Conservation (phyloP, 1,140 invertebrate species). For the Drosophila repleta region DNA sequence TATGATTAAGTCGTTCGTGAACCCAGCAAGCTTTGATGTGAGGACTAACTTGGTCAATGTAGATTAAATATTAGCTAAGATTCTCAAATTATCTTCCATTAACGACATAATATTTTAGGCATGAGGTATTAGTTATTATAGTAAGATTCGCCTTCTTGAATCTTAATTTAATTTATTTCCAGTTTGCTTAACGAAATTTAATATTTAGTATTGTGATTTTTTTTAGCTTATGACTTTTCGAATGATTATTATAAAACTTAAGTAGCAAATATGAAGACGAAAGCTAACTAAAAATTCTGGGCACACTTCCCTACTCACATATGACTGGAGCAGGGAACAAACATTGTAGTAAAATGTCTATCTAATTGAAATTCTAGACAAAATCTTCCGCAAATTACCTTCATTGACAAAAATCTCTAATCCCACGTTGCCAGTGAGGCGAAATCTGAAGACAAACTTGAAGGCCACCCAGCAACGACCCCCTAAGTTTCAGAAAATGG, state of each 20-base stretch:
- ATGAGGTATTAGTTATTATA: too few relatives aligned
- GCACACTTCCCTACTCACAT: conserved; percentile 14
- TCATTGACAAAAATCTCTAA: conserved; percentile 83
- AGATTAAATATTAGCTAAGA: not conserved
- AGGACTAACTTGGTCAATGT: conserved; percentile 16
- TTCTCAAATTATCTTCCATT: not conserved
- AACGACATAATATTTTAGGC: too few relatives aligned
- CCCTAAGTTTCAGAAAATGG: not conserved
- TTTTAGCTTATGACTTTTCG: too few relatives aligned
- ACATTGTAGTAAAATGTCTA: conserved; percentile 57
- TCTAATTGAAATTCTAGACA: conserved; percentile 83
- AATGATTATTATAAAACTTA: too few relatives aligned
- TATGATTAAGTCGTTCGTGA: conserved; percentile 21
- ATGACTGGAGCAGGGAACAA: not conserved
- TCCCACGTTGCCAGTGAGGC: conserved; percentile 50
- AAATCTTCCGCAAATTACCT: conserved; percentile 83
- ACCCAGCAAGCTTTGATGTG: conserved; percentile 18
- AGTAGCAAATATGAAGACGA: not conserved
- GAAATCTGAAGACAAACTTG: conserved; percentile 59
- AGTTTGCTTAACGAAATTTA: too few relatives aligned
- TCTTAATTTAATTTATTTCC: too few relatives aligned
- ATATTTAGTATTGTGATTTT: too few relatives aligned
- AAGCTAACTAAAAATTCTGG: not conserved
- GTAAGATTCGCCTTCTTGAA: too few relatives aligned
- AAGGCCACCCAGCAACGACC: not conserved